These are phyloP conservation scores for Cerceris rybyensis DNA, from an alignment of 2,888 invertebrate genomes.

Conservation along the genomic window DNA sequence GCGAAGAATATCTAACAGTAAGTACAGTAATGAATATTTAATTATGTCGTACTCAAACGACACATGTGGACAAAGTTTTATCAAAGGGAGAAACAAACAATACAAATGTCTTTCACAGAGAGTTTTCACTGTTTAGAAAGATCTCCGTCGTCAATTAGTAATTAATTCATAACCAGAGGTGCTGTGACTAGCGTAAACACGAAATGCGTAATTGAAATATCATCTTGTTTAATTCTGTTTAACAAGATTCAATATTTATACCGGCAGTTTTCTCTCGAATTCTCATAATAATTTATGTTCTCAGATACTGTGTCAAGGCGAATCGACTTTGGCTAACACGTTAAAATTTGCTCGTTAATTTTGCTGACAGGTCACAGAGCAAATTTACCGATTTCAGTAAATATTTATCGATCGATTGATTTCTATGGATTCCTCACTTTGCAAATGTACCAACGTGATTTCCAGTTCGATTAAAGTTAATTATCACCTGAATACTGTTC, in stretches of 20 bases:
- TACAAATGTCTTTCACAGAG: neutral
- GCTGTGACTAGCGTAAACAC: neutral
- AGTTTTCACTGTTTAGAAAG: neutral
- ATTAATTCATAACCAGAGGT: conserved; percentile 15
- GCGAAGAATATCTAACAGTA: neutral
- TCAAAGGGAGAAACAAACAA: neutral
- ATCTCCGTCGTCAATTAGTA: conserved; percentile 12
- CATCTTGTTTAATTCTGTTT: neutral
- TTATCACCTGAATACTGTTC: neutral
- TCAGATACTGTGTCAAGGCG: no score
- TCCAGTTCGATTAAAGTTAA: neutral
- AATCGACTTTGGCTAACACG: no score
- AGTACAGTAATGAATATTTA: neutral
- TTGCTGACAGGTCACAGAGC: no score
- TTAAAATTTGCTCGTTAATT: no score
- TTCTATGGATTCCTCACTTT: neutral
- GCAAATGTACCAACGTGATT: no score
- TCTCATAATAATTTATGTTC: neutral
- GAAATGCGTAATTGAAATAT: neutral
- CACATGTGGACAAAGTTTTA: no score
- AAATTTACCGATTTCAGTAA: no score
- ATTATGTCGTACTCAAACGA: neutral
- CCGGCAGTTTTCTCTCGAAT: neutral
- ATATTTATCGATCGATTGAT: neutral
- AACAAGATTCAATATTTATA: neutral